phyloP scores from a whole-genome alignment of 2,888 invertebrate species.

The Ichneumoninae sp. region DNA sequence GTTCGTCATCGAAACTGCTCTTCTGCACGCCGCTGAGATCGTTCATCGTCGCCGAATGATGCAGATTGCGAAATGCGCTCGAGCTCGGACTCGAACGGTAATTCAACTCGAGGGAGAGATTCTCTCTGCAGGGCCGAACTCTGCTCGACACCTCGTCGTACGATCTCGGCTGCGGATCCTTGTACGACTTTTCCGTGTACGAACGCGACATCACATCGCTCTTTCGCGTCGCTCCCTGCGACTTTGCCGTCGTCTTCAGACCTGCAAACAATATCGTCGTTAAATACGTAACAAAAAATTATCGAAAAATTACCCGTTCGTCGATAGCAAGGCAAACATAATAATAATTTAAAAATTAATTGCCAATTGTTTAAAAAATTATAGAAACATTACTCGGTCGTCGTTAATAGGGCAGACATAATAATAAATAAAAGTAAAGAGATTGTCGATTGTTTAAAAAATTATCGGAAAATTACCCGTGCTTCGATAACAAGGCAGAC shows the following conservation, averaged over 20 bases:
- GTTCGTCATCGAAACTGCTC: conserved; percentile 65
- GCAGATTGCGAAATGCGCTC: conserved; percentile 68
- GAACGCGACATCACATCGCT: conserved; percentile 68
- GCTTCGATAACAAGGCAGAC: background rate
- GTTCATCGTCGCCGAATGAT: conserved; percentile 76
- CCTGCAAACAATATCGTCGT: conserved; percentile 65
- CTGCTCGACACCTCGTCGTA: conserved; percentile 66
- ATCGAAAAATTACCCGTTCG: background rate
- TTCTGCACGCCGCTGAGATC: conserved; percentile 75
- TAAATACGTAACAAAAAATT: background rate
- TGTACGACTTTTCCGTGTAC: conserved; percentile 68
- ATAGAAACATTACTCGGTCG: background rate
- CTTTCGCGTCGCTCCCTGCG: conserved; percentile 69
- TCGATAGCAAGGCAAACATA: background rate
- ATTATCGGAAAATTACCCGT: background rate
- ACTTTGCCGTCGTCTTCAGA: conserved; percentile 70
- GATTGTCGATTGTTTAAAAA: background rate
- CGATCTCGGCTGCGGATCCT: conserved; percentile 70
- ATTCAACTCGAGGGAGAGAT: conserved; percentile 74
- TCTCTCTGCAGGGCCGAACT: conserved; percentile 67
- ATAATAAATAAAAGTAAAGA: background rate
- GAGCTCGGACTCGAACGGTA: conserved; percentile 63
- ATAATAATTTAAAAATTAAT: background rate
- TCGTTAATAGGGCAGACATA: background rate
- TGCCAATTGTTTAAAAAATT: too few relatives aligned